Evolutionary conservation across 2,113 vertebrate species (phyloP).

Genomic region (Perognathus longimembris): DNA sequence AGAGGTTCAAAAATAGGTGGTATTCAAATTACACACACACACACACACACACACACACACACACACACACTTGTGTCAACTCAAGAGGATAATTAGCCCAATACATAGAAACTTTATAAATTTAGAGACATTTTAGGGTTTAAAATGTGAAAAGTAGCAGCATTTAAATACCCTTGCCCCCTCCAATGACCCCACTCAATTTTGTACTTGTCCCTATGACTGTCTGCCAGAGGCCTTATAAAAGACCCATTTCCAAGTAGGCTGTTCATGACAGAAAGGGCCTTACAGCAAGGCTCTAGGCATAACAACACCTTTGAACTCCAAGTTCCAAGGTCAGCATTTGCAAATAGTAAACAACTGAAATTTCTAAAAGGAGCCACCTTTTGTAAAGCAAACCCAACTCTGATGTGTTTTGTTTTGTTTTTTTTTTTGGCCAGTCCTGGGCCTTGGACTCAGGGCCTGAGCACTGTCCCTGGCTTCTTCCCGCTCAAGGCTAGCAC

Average conservation of each 20-base stretch:
- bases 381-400: conserved; percentile 7
- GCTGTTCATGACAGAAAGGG: not conserved
- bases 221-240: not conserved
- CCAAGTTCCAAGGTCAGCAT: too few relatives aligned
- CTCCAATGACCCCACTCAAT: not conserved
- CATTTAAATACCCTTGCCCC: not conserved
- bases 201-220: not conserved
- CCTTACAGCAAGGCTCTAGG: not conserved
- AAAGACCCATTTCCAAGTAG: not conserved
- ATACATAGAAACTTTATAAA: not conserved
- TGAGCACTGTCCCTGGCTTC: too few relatives aligned
- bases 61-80: not conserved
- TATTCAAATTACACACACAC: not conserved
- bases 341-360: not conserved
- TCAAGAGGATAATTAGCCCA: not conserved
- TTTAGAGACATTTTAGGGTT: conserved; percentile 5
- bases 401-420: not conserved
- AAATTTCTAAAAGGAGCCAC: not conserved
- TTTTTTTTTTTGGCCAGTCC: too few relatives aligned
- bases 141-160: not conserved
- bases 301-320: not conserved
- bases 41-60: too few relatives aligned
- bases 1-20: conserved; percentile 30
- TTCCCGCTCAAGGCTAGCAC: too few relatives aligned
- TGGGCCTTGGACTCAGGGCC: too few relatives aligned